These are phyloP conservation scores for Neotoma lepida DNA, from an alignment of 2,113 vertebrate species.

Conservation along the genomic window DNA sequence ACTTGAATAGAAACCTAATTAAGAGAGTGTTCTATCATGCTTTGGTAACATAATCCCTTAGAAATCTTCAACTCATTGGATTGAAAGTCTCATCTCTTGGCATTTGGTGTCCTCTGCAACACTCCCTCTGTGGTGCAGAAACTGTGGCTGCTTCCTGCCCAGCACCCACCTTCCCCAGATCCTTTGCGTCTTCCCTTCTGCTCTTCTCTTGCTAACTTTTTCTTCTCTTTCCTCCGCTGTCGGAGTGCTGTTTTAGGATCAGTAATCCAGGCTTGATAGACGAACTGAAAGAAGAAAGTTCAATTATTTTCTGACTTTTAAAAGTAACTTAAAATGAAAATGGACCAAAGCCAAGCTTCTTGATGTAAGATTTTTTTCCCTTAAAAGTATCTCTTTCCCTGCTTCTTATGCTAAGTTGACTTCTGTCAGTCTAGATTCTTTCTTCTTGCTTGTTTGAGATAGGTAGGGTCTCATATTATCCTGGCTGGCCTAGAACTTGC, in stretches of 20 bases:
- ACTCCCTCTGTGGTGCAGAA: no score
- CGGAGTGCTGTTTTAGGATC: constrained; percentile 95
- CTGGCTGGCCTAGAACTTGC: neutral
- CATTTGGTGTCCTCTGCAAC: neutral
- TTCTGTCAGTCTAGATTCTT: neutral
- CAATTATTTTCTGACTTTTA: constrained; percentile 73
- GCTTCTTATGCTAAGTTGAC: constrained; percentile 56
- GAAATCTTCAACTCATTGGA: neutral
- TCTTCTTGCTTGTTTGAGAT: neutral
- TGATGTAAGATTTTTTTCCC: constrained; percentile 29
- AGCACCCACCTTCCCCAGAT: constrained; percentile 86
- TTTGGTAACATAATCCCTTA: neutral
- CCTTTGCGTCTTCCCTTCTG: constrained; percentile 86
- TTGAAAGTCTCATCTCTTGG: neutral
- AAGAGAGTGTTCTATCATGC: neutral
- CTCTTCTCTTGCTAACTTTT: constrained; percentile 88
- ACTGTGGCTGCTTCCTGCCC: neutral
- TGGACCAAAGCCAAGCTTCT: constrained; percentile 44
- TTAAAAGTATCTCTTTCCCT: constrained; percentile 1
- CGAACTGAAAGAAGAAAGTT: constrained; percentile 89
- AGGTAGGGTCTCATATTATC: neutral
- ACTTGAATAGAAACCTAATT: neutral
- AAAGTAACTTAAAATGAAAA: constrained; percentile 64
- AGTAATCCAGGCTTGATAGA: constrained; percentile 98
- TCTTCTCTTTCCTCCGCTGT: constrained; percentile 91